A percentile compares a stretch with the other conserved stretches of the same genome.
Evolutionary conservation across 1,140 invertebrate species (phyloP).

Genomic region (Drosophila lowei): DNA sequence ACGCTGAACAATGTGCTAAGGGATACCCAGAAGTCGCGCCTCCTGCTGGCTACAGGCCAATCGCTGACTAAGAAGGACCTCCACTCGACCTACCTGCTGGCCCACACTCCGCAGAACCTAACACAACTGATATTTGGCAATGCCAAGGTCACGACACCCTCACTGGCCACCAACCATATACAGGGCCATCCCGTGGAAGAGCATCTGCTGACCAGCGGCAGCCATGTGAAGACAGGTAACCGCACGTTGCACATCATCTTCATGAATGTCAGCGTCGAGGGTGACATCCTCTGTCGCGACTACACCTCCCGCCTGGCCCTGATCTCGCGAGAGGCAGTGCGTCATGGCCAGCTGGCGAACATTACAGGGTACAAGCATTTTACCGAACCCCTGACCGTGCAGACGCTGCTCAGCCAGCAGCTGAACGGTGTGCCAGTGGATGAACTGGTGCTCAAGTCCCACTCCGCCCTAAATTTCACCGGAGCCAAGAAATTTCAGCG

Average conservation of each 20-base stretch:
- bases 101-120: constrained; percentile 38
- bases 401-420: constrained; percentile 13
- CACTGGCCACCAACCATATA: constrained; percentile 39
- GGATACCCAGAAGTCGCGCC: constrained; percentile 27
- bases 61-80: constrained; percentile 40
- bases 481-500: constrained; percentile 35
- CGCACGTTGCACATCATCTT: constrained; percentile 57
- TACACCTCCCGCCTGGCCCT: constrained; percentile 49
- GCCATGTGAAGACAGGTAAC: background rate
- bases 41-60: constrained; percentile 36
- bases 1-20: constrained; percentile 50
- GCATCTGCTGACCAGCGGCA: constrained; percentile 48
- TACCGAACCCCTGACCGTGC: constrained; percentile 38
- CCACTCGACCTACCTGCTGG: constrained; percentile 40
- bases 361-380: constrained; percentile 65
- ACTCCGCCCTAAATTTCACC: constrained; percentile 28
- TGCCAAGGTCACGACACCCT: constrained; percentile 44
- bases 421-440: constrained; percentile 43
- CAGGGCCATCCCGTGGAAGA: constrained; percentile 49
- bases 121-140: constrained; percentile 45
- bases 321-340: constrained; percentile 53
- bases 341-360: constrained; percentile 47
- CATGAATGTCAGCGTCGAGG: constrained; percentile 55
- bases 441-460: constrained; percentile 45
- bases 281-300: constrained; percentile 49